These are phyloP conservation scores for Melospiza georgiana DNA, from an alignment of 2,113 vertebrate species.

Conservation along the genomic window DNA sequence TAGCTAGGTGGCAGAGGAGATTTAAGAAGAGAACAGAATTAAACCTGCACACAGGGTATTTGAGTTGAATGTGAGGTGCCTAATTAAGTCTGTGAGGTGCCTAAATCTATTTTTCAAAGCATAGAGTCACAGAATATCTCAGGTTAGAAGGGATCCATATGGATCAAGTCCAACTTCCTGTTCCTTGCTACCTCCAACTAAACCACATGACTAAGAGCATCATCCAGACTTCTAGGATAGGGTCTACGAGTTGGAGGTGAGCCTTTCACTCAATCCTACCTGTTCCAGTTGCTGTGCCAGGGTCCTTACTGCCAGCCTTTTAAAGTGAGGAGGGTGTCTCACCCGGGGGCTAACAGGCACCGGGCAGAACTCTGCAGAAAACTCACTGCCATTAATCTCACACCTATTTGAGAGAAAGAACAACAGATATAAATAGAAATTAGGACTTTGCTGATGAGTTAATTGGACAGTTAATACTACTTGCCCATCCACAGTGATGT, in stretches of 20 bases:
- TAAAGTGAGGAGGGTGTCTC: slow-evolving; percentile 30
- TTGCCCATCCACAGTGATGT: slow-evolving; percentile 36
- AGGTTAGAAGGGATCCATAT: not conserved
- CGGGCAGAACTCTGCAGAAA: not conserved
- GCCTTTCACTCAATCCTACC: not conserved
- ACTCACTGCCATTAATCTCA: not conserved
- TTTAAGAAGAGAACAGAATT: not conserved
- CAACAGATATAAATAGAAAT: not conserved
- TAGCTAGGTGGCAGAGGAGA: not conserved
- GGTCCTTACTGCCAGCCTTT: slow-evolving; percentile 33
- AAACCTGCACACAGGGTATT: not conserved
- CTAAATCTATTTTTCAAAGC: not conserved
- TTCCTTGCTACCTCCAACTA: not conserved
- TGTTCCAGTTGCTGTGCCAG: not conserved
- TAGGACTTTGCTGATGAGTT: not conserved
- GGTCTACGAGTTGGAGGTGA: not conserved
- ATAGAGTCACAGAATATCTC: not conserved
- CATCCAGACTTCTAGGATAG: not conserved
- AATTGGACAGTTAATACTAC: not conserved
- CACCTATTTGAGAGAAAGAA: slow-evolving; percentile 32
- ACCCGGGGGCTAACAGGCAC: not conserved
- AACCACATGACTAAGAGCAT: not conserved
- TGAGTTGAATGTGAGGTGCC: not conserved
- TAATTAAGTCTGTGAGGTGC: not conserved
- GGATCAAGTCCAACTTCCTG: not conserved